These are phyloP conservation scores for Trichosurus vulpecula DNA, from an alignment of 2,797 vertebrate species.

Conservation along the genomic window DNA sequence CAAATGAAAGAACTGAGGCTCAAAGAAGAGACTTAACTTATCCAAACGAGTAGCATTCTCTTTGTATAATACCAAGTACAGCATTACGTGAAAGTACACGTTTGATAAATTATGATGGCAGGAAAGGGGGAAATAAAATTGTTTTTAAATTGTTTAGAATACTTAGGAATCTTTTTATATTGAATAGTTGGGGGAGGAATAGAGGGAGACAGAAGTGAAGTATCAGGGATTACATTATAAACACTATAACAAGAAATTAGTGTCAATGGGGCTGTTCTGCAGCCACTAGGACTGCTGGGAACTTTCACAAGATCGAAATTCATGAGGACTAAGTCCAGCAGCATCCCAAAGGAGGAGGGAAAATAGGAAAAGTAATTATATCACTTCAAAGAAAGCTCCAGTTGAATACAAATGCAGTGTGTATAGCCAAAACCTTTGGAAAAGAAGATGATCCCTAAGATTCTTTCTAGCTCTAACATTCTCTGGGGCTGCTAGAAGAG, in stretches of 20 bases:
- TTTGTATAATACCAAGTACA: background rate
- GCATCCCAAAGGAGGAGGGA: background rate
- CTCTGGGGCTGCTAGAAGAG: background rate
- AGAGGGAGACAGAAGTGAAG: background rate
- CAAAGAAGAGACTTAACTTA: background rate
- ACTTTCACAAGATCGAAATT: background rate
- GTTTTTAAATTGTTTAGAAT: constrained; percentile 1
- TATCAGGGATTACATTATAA: background rate
- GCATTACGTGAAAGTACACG: background rate
- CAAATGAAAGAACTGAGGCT: background rate
- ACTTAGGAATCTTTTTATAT: constrained; percentile 18
- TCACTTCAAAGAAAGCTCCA: constrained; percentile 7
- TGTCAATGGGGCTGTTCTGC: background rate
- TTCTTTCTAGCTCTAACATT: background rate
- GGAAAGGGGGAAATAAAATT: background rate
- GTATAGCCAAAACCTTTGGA: background rate
- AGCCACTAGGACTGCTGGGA: background rate
- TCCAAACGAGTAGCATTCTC: background rate
- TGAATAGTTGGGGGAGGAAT: background rate
- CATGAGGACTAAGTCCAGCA: constrained; percentile 1
- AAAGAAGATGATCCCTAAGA: background rate
- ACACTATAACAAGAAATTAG: background rate
- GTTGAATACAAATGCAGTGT: constrained; percentile 6
- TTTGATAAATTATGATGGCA: background rate
- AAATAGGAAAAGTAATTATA: background rate